Evolutionary conservation across 2,113 vertebrate species (phyloP), one percentile per base, ranked within the genome.

Genomic region (Macheiramphus alcinus): DNA sequence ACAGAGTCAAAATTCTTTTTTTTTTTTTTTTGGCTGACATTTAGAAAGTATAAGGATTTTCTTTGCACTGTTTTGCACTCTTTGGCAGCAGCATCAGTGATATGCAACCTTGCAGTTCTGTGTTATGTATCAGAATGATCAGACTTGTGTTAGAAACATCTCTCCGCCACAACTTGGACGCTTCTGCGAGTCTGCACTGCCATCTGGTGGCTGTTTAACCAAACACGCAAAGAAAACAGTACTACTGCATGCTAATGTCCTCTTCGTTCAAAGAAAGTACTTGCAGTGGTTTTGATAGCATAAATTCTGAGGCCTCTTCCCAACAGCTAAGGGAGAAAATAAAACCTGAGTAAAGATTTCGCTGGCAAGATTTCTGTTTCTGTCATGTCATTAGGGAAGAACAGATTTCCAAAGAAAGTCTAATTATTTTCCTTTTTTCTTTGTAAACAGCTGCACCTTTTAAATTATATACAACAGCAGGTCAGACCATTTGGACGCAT

Each of bases 171-270:
- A 26, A 9, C 1, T 18, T 36, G 9, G 3, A 13, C 0, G 1
- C 20, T 94, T 94, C 25, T 79, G 43, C 61, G 79, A 72, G 88
- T 21, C 32, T 42, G 40, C 59, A 17, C 94, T 97, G 97, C 93
- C 97, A 97, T 89, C 97, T 97, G 91, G 96, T 97, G 97, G 96
- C 29, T 7, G 0, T 36, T 80, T 34, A 48, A 36, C 9, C 0
- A 3, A 80, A 71, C 32, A 34, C 3, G 2, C 21, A 53, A 36
- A 7, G 65, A 32, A 75, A 75, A 16, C 3, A 4, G 11, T 14
- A 23, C 0, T 3, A 5, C 9, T 48, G 5, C 3, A 4, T 7
- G 27, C 1, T 48, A 18, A 6, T 17, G 7, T 34, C 32, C 31
- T 31, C 3, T 11, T 61, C 2, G 0, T 78, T 71, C 38, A 43